phyloP scores from a whole-genome alignment of 2,797 vertebrate genomes.

The Silurus aristotelis region DNA sequence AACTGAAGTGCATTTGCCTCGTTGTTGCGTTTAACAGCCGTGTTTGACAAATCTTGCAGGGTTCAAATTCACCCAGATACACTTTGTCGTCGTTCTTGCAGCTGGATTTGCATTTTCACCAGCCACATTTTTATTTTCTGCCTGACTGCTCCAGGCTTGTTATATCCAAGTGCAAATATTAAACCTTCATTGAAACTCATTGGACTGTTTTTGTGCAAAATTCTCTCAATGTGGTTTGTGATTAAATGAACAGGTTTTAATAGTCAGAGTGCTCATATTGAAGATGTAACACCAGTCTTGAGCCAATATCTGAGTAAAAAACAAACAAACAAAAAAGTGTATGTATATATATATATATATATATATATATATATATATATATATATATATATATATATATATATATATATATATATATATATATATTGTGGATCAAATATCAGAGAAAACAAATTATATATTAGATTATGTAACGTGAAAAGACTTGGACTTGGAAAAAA shows the following conservation, averaged over 20 bases:
- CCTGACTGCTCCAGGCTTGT: background rate
- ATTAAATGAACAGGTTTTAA: background rate
- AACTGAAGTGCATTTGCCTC: background rate
- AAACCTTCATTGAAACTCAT: background rate
- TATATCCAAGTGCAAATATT: background rate
- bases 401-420: no score
- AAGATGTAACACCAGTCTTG: background rate
- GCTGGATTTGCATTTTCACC: background rate
- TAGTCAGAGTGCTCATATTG: background rate
- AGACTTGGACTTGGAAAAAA: background rate
- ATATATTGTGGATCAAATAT: background rate
- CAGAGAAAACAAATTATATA: background rate
- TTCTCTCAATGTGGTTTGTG: background rate
- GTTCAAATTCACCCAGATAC: background rate
- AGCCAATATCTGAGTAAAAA: no score
- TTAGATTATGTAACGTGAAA: background rate
- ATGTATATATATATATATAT: no score
- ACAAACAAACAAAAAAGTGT: no score
- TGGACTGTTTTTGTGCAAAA: background rate
- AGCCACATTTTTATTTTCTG: background rate
- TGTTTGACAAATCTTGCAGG: background rate
- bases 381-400: no score
- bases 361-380: no score
- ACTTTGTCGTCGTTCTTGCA: background rate
- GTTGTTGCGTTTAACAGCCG: background rate